Conservation (phyloP, 2,888 invertebrate genomes). For the Gymnoscelis rufifasciata region DNA sequence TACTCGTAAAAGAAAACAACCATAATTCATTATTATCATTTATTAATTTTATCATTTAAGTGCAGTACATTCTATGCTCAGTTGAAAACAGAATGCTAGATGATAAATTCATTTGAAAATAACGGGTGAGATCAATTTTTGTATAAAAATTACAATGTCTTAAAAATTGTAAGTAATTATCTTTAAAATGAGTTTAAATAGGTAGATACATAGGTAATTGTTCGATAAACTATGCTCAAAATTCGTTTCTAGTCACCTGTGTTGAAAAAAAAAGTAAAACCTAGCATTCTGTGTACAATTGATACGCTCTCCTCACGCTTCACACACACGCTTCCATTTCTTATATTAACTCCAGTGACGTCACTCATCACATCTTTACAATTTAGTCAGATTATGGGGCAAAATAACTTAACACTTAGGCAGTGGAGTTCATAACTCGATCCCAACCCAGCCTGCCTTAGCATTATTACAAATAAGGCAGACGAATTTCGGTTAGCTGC, state of each 20-base stretch:
- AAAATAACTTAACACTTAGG: neutral
- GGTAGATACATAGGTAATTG: no score
- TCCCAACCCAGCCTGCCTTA: no score
- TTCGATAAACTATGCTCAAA: no score
- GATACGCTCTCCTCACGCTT: constrained; percentile 45
- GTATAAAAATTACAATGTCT: no score
- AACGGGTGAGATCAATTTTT: constrained; percentile 63
- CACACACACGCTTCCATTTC: constrained; percentile 40
- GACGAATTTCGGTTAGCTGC: no score
- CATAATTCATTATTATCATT: constrained; percentile 59
- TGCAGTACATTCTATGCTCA: constrained; percentile 66
- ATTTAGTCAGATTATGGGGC: neutral
- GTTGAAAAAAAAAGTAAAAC: neutral
- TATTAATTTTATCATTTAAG: constrained; percentile 71
- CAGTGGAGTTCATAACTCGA: neutral
- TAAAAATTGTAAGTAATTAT: no score
- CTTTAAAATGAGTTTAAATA: no score
- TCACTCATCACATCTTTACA: neutral
- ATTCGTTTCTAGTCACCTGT: neutral
- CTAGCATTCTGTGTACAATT: constrained; percentile 56
- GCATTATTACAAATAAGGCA: no score
- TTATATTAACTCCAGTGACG: constrained; percentile 26
- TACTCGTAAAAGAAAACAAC: constrained; percentile 33
- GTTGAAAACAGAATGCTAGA: constrained; percentile 55
- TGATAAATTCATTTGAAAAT: constrained; percentile 30